These are phyloP conservation scores for Nymphalis io DNA, from an alignment of 1,140 invertebrate species.

Conservation along the genomic window DNA sequence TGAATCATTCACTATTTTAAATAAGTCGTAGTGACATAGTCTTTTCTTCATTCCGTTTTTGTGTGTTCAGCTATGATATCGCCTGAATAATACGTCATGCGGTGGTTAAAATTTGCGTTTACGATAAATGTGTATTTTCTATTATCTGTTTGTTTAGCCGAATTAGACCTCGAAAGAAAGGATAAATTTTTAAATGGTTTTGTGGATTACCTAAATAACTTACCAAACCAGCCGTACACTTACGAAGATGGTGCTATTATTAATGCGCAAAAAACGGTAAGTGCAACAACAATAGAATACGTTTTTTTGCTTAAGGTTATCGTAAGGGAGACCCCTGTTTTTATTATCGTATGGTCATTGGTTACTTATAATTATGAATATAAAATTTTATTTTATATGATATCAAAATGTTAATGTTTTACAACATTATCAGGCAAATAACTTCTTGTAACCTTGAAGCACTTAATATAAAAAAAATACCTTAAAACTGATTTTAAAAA, in stretches of 20 bases:
- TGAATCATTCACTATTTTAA: conserved; percentile 30
- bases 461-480: too few species aligned
- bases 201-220: conserved; percentile 59
- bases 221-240: conserved; percentile 53
- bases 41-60: conserved; percentile 28
- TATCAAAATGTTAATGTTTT: too few species aligned
- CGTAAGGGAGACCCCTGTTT: conserved; percentile 25
- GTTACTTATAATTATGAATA: neutral
- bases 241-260: conserved; percentile 58
- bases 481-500: too few species aligned
- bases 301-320: conserved; percentile 37
- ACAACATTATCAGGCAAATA: too few species aligned
- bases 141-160: conserved; percentile 43
- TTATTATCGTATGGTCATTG: neutral
- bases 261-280: conserved; percentile 55
- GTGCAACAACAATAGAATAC: conserved; percentile 36
- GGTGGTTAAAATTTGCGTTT: conserved; percentile 39
- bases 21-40: conserved; percentile 10
- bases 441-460: too few species aligned
- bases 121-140: conserved; percentile 42
- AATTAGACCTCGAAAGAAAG: conserved; percentile 51
- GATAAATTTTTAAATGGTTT: conserved; percentile 63
- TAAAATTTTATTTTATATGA: conserved; percentile 11
- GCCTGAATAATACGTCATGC: conserved; percentile 47
- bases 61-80: conserved; percentile 43